Evolutionary conservation across 2,888 invertebrate genomes (phyloP).

Genomic region (Patella ulyssiponensis): DNA sequence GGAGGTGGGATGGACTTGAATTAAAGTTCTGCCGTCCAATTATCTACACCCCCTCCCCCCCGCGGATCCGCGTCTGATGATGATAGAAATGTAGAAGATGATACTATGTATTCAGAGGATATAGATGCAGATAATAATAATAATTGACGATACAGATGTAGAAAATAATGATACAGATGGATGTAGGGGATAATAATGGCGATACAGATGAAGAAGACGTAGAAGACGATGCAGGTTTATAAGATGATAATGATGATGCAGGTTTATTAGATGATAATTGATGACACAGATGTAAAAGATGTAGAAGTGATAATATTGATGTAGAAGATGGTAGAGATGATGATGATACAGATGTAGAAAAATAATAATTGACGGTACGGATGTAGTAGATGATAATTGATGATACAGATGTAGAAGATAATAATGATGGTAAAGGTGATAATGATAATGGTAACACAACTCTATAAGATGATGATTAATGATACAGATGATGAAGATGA

Average conservation of each 20-base stretch:
- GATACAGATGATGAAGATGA: too few relatives aligned
- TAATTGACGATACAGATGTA: neutral
- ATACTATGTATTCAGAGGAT: too few relatives aligned
- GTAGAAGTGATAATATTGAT: neutral
- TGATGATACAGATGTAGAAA: conserved; percentile 4
- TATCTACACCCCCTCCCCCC: too few relatives aligned
- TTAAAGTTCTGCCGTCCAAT: too few relatives aligned
- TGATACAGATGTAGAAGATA: too few relatives aligned
- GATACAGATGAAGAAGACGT: neutral
- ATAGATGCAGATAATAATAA: neutral
- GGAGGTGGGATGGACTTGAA: too few relatives aligned
- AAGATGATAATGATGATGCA: neutral
- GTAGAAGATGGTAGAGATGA: neutral
- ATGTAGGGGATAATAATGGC: neutral
- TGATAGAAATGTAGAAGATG: too few relatives aligned
- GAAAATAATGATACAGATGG: neutral
- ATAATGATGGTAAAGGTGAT: too few relatives aligned
- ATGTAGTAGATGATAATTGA: neutral
- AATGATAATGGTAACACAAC: too few relatives aligned
- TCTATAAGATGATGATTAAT: too few relatives aligned
- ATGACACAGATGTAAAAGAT: neutral
- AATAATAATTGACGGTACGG: neutral
- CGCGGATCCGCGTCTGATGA: too few relatives aligned
- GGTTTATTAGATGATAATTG: neutral
- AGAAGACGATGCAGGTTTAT: neutral